Base-by-base conservation (phyloP, 2,888 invertebrate genomes). In the Odontocolon sp. region DNA sequence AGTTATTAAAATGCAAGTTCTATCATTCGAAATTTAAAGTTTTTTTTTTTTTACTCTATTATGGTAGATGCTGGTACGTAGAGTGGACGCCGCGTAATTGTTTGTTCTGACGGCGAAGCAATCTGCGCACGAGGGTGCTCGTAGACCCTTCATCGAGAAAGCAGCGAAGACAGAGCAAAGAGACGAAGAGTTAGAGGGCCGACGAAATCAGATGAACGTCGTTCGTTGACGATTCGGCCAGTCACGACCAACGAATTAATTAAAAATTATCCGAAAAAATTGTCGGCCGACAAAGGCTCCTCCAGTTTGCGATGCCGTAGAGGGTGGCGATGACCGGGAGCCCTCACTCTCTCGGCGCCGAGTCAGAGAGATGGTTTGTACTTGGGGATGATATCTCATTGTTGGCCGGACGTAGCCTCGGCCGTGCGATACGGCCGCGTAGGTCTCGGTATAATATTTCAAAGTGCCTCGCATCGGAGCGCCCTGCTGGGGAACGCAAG, bases 361-460 rank as follows among this genome's bases (percentile, higher is more conserved):
- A 73, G 59, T 38, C 38, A 52, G 61, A 28, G 54, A 18, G 36
- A 36, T 42, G 64, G 67, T 71, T 77, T 67, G 63, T 50, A 67
- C 68, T 69, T 59, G 23, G 26, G 79, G 77, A 78, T 77, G 84
- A 85, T 85, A 83, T 82, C 82, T 81, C 81, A 82, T 85, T 82
- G 82, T 81, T 79, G 75, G 74, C 78, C 74, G 77, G 79, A 80
- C 80, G 79, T 81, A 77, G 83, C 71, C 72, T 73, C 81, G 64
- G 26, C 73, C 72, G 77, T 28, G 78, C 86, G 87, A 87, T 86
- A 87, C 85, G 83, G 79, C 71, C 42, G 40, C 68, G 57, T 70
- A 78, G 77, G 72, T 81, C 69, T 67, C 78, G 73, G 82, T 81
- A 87, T 87, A 87, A 89, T 88, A 88, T 88, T 88, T 88, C 88